Base-by-base conservation (phyloP, 1,140 invertebrate genomes). In the Drosophila obscura region DNA sequence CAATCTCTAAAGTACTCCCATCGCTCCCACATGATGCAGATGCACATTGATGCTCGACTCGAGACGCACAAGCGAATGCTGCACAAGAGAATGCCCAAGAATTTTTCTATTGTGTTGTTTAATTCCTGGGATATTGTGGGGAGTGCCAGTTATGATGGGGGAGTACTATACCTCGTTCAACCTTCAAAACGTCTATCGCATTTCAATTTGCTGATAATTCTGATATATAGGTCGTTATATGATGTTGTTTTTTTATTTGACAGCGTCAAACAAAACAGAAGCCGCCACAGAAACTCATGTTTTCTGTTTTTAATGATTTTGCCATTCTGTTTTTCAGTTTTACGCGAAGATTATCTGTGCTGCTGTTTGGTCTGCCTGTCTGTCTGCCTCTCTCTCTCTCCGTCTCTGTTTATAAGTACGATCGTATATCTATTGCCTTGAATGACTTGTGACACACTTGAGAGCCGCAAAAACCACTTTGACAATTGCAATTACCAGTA, bases 171-270 rank as follows among this genome's bases (percentile, higher is more conserved):
- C 8, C 31, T 68, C 41, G 62, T 9, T 9, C 22, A 66, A 46
- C 72, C 51, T 69, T 69, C 46, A 62, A 62, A 46, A 58, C 48
- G 58, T 49, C 51, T 52, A 53, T 75, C 72, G 68, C 61, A 13
- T 39, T 43, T 49, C 26, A 46, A 55, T 28, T 39, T 31, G 45
- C 51, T 69, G 66, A 69, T 69, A 68, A 68, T 51, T 68, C 57
- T 13, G 35, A 39, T 26, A 69, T 69, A 68, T 68, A 69, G 66
- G 66, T 69, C 64, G 66, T 69, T 69, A 69, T 69, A 69, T 69
- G 66, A 16, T 69, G 45, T 68, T 69, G 43, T 69, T 35, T 43
- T 19, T 43, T 24, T 24, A 4, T 24, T 24, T 9, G 24, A 15
- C 63, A 68, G 11, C 51, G 15, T 53, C 8, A 28, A 53, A 28